These are phyloP conservation scores for Fissipunctia ypsillon DNA, from an alignment of 2,888 invertebrate species.

Conservation along the genomic window DNA sequence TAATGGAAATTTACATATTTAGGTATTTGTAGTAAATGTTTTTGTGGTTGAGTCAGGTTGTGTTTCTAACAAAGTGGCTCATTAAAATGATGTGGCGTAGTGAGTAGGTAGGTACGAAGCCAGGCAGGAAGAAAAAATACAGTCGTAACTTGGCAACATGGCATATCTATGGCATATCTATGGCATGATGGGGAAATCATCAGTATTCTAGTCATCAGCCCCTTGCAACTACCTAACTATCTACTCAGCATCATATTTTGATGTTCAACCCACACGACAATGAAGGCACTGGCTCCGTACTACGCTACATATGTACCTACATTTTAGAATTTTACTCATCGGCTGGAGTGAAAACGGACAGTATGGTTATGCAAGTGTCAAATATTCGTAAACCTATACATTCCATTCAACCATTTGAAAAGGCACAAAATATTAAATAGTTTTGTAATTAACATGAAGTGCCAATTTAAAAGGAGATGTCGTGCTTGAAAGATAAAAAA, in stretches of 20 bases:
- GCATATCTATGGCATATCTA: not conserved
- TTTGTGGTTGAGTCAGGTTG: slow-evolving; percentile 37
- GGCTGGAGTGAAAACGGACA: slow-evolving; percentile 40
- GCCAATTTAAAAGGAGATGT: slow-evolving; percentile 54
- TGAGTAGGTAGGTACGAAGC: not conserved
- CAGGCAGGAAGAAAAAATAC: not conserved
- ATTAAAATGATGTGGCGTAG: slow-evolving; percentile 36
- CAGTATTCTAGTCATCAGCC: slow-evolving; percentile 1
- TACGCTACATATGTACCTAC: slow-evolving; percentile 20
- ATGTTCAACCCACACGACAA: not conserved
- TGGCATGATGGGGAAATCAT: not conserved
- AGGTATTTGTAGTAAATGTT: slow-evolving; percentile 54
- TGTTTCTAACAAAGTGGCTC: slow-evolving; percentile 32
- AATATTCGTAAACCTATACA: slow-evolving; percentile 65
- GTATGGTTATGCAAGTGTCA: slow-evolving; percentile 65
- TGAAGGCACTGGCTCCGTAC: not conserved
- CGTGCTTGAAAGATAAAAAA: slow-evolving; percentile 25
- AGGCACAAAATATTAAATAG: slow-evolving; percentile 55
- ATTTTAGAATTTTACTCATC: slow-evolving; percentile 33
- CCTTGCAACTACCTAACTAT: not conserved
- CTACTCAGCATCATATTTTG: not conserved
- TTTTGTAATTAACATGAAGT: slow-evolving; percentile 49
- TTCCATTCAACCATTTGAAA: slow-evolving; percentile 52
- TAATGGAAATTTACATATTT: slow-evolving; percentile 57
- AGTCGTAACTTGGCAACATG: not conserved